Percentiles rank a stretch among this genome's conserved stretches.
Conservation (phyloP, 2,797 vertebrate genomes). For the Trachops cirrhosus region DNA sequence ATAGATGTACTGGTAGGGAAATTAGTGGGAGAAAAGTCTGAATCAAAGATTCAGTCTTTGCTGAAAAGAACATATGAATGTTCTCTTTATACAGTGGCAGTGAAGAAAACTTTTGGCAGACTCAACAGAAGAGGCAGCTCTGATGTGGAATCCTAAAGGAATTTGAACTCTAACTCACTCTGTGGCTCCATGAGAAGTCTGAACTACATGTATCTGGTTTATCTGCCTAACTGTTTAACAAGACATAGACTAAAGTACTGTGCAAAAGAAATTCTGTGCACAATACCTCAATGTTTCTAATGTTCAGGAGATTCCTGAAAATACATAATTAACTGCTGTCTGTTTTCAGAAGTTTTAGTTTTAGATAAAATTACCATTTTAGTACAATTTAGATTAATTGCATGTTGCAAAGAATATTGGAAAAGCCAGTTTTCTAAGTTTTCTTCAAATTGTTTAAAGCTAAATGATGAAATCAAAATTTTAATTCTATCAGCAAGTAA, state of each 20-base stretch:
- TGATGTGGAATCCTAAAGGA: not conserved
- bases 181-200: not conserved
- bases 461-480: not conserved
- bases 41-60: not conserved
- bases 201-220: not conserved
- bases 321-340: not conserved
- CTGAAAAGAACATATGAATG: not conserved
- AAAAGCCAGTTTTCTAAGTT: not conserved
- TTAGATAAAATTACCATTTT: constrained; percentile 19
- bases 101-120: constrained; percentile 9
- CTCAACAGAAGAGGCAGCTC: not conserved
- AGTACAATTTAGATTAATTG: constrained; percentile 12
- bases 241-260: not conserved
- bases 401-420: not conserved
- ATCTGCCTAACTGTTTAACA: not conserved
- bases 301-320: not conserved
- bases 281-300: not conserved
- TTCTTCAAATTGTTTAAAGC: constrained; percentile 39
- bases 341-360: not conserved
- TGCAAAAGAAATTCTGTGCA: not conserved
- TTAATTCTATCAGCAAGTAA: not conserved
- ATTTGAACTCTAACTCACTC: not conserved
- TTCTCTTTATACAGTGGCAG: not conserved
- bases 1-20: not conserved
- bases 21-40: not conserved